phyloP scores from a whole-genome alignment of 2,797 vertebrate genomes.

The Chromis chromis region DNA sequence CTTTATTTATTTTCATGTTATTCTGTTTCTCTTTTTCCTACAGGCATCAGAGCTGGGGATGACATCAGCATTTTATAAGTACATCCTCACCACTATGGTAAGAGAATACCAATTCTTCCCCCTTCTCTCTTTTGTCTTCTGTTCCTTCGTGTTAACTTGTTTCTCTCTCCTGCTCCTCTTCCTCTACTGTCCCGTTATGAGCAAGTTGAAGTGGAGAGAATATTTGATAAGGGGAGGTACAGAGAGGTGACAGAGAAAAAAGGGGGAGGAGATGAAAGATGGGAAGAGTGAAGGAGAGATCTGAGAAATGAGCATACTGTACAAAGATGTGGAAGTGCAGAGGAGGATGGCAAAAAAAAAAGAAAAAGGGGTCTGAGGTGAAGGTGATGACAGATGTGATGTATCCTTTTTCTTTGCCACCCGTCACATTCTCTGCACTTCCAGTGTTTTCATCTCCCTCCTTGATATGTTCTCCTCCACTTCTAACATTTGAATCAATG shows the following conservation, averaged over 20 bases:
- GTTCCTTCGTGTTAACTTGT: constrained; percentile 20
- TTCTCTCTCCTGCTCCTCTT: constrained; percentile 23
- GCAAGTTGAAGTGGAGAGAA: constrained; percentile 41
- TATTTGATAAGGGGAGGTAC: constrained; percentile 48
- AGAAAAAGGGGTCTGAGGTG: constrained; percentile 60
- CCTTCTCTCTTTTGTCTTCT: constrained; percentile 1
- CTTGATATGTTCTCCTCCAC: constrained; percentile 65
- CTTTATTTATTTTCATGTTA: constrained; percentile 44
- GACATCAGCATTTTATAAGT: constrained; percentile 94
- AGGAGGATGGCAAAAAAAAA: constrained; percentile 29
- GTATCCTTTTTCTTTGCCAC: constrained; percentile 53
- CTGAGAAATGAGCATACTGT: constrained; percentile 48
- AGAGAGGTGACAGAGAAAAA: constrained; percentile 44
- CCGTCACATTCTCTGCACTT: constrained; percentile 51
- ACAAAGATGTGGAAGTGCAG: constrained; percentile 58
- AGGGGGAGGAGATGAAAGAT: constrained; percentile 45
- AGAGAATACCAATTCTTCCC: constrained; percentile 58
- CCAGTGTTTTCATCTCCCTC: constrained; percentile 65
- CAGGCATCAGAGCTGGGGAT: constrained; percentile 92
- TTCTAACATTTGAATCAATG: constrained; percentile 70
- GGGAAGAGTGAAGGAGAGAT: constrained; percentile 25
- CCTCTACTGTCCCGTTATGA: constrained; percentile 44
- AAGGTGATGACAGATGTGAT: constrained; percentile 66
- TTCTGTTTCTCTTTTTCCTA: constrained; percentile 44
- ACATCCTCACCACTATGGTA: constrained; percentile 95